phyloP scores from a whole-genome alignment of 2,113 vertebrate species.

The Poeciliopsis prolifica region DNA sequence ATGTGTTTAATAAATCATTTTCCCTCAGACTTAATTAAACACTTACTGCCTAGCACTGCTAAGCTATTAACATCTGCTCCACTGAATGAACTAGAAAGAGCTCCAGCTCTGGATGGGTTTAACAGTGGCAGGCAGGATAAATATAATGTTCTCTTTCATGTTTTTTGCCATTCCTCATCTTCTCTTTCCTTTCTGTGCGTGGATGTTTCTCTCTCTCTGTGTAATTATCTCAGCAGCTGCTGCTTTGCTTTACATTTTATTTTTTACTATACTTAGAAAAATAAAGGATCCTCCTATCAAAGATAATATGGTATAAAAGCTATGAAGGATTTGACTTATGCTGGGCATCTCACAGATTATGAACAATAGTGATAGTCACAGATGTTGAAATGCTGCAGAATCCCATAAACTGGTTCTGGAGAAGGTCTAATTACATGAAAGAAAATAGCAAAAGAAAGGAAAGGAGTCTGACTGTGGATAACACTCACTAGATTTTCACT shows the following conservation, averaged over 20 bases:
- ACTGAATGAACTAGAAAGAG: constrained; percentile 56
- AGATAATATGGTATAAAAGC: constrained; percentile 10
- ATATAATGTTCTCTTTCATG: constrained; percentile 40
- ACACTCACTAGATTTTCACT: neutral
- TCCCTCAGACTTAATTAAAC: constrained; percentile 68
- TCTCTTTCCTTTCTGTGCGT: constrained; percentile 9
- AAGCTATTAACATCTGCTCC: constrained; percentile 75
- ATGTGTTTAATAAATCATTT: constrained; percentile 75
- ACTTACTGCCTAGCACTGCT: constrained; percentile 64
- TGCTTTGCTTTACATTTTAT: constrained; percentile 19
- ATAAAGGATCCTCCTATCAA: constrained; percentile 14
- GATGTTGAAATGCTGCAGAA: neutral
- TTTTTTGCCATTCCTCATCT: constrained; percentile 16
- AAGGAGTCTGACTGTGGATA: neutral
- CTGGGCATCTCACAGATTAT: constrained; percentile 14
- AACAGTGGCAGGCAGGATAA: constrained; percentile 41
- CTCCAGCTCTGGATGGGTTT: constrained; percentile 45
- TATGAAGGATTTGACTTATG: constrained; percentile 4
- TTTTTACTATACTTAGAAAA: constrained; percentile 29
- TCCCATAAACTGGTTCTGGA: neutral
- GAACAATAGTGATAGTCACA: neutral
- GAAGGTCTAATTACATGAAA: neutral
- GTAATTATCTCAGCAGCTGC: constrained; percentile 24
- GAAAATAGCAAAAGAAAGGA: neutral
- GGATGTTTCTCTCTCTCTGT: constrained; percentile 3